Percentiles rank a stretch among this genome's conserved stretches.
Conservation (phyloP, 92 coral and sea anemone genomes). For the Muricea muricata region DNA sequence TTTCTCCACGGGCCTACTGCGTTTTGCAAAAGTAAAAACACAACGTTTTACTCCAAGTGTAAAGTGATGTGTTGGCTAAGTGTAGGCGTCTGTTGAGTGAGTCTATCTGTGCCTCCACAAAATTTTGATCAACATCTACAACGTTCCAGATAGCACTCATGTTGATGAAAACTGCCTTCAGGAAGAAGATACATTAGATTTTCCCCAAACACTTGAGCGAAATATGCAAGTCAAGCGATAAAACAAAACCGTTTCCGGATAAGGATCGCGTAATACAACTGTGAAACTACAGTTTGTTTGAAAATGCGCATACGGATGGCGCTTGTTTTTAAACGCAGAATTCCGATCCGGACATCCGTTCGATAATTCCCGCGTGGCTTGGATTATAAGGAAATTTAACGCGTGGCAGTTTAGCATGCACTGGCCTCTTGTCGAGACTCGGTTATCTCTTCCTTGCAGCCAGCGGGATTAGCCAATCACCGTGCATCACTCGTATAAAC, state of each 20-base stretch:
- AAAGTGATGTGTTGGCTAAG: background rate
- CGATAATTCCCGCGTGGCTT: background rate
- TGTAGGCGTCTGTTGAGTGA: conserved; percentile 14
- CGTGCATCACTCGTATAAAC: background rate
- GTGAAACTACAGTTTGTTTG: background rate
- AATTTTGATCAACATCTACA: background rate
- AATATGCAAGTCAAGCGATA: conserved; percentile 11
- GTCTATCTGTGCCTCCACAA: background rate
- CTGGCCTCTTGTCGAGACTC: conserved; percentile 29
- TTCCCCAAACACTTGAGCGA: background rate
- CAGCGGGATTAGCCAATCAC: conserved; percentile 24
- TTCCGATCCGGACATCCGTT: conserved; percentile 9
- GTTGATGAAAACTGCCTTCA: conserved; percentile 17
- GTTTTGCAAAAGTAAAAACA: background rate
- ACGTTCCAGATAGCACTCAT: conserved; percentile 5
- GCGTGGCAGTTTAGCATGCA: conserved; percentile 39
- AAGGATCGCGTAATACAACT: background rate
- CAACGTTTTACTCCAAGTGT: background rate
- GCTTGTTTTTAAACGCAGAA: background rate
- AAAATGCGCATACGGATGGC: background rate
- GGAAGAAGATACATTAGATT: background rate
- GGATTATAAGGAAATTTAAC: background rate
- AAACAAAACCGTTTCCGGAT: background rate
- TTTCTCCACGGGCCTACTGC: conserved; percentile 17
- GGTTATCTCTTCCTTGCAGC: conserved; percentile 50